These are phyloP conservation scores for Folsomia manolachei DNA, from an alignment of 2,888 invertebrate species.

Conservation along the genomic window DNA sequence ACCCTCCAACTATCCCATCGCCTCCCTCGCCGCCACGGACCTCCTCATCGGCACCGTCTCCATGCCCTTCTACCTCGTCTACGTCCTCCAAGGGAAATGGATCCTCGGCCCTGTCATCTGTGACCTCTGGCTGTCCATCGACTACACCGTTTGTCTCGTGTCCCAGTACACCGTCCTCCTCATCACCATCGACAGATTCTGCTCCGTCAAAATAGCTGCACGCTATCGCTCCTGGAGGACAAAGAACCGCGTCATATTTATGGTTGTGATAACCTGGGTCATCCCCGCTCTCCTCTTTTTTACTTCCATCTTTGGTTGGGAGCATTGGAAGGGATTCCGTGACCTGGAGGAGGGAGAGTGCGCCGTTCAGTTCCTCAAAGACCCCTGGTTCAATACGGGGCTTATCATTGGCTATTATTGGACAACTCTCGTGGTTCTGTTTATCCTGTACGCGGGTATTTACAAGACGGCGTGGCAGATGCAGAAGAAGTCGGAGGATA, in stretches of 20 bases:
- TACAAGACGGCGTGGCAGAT: conserved; percentile 96
- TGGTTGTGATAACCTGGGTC: conserved; percentile 93
- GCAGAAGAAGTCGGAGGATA: conserved; percentile 95
- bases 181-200: conserved; percentile 97
- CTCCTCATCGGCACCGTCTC: conserved; percentile 76
- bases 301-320: conserved; percentile 98
- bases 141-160: conserved; percentile 97
- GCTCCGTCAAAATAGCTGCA: conserved; percentile 97
- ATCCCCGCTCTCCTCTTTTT: conserved; percentile 94
- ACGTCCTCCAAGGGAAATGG: conserved; percentile 95
- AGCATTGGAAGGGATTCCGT: conserved; percentile 90
- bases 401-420: conserved; percentile 96
- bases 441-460: conserved; percentile 93
- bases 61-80: conserved; percentile 54
- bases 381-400: conserved; percentile 94
- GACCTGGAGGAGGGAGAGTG: conserved; percentile 79
- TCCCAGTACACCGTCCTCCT: conserved; percentile 98
- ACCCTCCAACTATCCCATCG: conserved; percentile 99
- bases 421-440: conserved; percentile 92
- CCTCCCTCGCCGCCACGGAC: conserved; percentile 94
- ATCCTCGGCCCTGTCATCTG: conserved; percentile 88
- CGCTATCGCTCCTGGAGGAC: conserved; percentile 96
- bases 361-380: conserved; percentile 94
- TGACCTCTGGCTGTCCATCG: conserved; percentile 55
- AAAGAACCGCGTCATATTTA: conserved; percentile 85